These are phyloP conservation scores for Myiozetetes cayanensis DNA, from an alignment of 2,113 vertebrate genomes.

Conservation along the genomic window DNA sequence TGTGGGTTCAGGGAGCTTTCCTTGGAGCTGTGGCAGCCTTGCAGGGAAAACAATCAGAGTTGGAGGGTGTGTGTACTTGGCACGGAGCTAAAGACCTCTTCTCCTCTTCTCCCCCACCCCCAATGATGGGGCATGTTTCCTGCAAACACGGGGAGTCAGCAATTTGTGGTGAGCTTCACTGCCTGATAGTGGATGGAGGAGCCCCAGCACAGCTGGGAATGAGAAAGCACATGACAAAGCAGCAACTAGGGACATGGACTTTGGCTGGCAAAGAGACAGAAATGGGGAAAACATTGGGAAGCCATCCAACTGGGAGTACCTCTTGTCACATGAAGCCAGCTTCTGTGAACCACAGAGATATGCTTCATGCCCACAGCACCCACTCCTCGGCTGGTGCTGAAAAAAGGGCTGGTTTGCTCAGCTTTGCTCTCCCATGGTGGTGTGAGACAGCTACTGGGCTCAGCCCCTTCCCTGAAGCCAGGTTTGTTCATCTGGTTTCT, in stretches of 20 bases:
- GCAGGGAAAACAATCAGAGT: neutral
- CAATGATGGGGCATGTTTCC: neutral
- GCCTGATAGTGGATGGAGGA: neutral
- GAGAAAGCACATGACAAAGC: neutral
- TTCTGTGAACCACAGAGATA: neutral
- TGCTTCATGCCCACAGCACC: neutral
- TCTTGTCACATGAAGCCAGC: neutral
- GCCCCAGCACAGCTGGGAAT: neutral
- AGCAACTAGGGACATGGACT: neutral
- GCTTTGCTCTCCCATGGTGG: neutral
- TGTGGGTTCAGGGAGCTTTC: neutral
- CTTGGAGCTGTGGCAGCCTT: neutral
- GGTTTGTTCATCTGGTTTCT: neutral
- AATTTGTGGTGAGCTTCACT: neutral
- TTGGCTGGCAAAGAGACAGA: neutral
- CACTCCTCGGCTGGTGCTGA: neutral
- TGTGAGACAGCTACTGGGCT: neutral
- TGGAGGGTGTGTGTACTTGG: neutral
- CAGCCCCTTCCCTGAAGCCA: neutral
- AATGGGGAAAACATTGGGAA: neutral
- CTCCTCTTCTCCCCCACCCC: fast-evolving
- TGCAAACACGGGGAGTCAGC: neutral
- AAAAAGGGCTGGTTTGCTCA: neutral
- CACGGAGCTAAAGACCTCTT: neutral
- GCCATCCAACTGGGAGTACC: neutral